phyloP scores from a whole-genome alignment of 92 coral and sea anemone species.

The Ricordea florida region DNA sequence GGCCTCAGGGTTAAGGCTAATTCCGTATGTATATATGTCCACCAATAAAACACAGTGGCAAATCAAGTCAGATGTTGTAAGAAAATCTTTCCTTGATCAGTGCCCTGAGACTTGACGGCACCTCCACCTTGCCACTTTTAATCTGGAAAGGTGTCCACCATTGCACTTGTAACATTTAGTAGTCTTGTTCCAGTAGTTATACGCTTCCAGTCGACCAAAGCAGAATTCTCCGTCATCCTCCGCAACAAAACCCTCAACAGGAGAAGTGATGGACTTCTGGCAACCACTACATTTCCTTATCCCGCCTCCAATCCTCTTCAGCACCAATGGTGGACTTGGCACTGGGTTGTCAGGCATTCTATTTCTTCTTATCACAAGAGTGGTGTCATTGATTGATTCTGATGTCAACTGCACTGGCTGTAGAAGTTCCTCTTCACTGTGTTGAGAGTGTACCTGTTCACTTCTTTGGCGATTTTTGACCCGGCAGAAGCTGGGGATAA shows the following conservation, averaged over 20 bases:
- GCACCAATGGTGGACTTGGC: conserved; percentile 15
- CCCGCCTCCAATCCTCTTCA: conserved; percentile 36
- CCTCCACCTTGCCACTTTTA: background rate
- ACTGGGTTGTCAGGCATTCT: conserved; percentile 26
- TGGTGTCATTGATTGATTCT: conserved; percentile 14
- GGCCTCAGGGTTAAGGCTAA: too few species aligned
- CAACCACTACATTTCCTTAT: conserved; percentile 42
- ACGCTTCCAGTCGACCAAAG: conserved; percentile 33
- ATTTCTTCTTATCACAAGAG: conserved; percentile 17
- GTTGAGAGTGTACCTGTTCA: background rate
- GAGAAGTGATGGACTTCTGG: background rate
- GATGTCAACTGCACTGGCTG: conserved; percentile 1
- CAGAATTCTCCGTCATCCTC: conserved; percentile 16
- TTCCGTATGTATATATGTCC: too few species aligned
- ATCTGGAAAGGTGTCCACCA: background rate
- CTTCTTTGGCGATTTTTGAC: conserved; percentile 23
- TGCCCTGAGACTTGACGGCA: background rate
- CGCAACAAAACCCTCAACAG: conserved; percentile 5
- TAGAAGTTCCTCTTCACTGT: background rate
- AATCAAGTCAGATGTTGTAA: background rate
- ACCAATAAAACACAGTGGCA: background rate
- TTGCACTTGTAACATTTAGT: conserved; percentile 3
- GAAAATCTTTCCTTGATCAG: conserved; percentile 17
- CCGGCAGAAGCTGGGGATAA: conserved; percentile 16
- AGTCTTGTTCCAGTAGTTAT: conserved; percentile 25